Evolutionary conservation across 2,888 invertebrate species (phyloP), one percentile per base, ranked within the genome.

Genomic region (Unio pictorum): DNA sequence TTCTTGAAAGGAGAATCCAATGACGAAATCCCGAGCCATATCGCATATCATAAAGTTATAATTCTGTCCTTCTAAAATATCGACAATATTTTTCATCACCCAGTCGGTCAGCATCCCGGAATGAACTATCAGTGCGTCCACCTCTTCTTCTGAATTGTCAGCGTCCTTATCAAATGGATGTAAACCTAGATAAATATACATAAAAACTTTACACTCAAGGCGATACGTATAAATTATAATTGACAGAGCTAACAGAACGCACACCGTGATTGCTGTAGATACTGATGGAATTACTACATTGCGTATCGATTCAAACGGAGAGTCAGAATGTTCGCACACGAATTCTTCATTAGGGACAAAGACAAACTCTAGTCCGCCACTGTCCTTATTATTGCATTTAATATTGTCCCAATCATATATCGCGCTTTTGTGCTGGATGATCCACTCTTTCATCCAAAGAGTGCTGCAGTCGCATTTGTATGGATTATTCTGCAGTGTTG

Each of bases 381-480:
- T 65, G 61, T 57, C 73, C 75, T 11, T 66, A 56, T 67, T 65
- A 23, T 67, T 67, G 60, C 82, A 82, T 7, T 72, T 66, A 15
- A 79, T 64, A 23, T 71, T 64, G 3, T 67, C n/a, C 66, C 70
- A 71, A 55, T 75, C 65, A 8, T 20, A 20, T 1, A 82, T 70
- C 0, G 64, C 58, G 17, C 65, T 45, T 30, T 62, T 68, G 15
- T 72, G 61, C 6, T 60, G 61, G 18, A 69, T 18, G 3, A 82
- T 58, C 82, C 82, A 82, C 8, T 61, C 23, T 66, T 81, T 82
- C 75, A 80, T 76, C 82, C 82, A 82, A 4, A 70, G 34, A 7
- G 76, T 76, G 6, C 74, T 62, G 61, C 82, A 82, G 45, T 82
- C 81, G 66, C 82, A 82, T 17, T 68, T 64, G 15, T 77, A 78